Percentiles rank a stretch among this genome's conserved stretches.
Evolutionary conservation across 2,113 vertebrate species (phyloP).

Genomic region (Ophiodon elongatus): DNA sequence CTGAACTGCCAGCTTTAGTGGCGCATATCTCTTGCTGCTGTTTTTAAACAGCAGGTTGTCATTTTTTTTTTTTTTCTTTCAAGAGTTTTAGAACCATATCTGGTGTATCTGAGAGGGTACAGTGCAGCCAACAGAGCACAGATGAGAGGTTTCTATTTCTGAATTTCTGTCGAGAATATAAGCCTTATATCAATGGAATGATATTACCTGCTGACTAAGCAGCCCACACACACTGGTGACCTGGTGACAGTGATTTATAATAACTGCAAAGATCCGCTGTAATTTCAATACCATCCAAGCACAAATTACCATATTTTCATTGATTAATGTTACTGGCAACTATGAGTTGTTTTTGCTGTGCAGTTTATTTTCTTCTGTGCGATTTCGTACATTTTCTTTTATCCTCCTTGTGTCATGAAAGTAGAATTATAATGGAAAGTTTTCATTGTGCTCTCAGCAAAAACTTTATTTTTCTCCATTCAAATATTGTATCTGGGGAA

Average conservation of each 20-base stretch:
- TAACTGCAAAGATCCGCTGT: slow-evolving; percentile 10
- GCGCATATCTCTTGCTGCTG: slow-evolving; percentile 25
- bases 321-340: slow-evolving; percentile 14
- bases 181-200: neutral
- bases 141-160: slow-evolving; percentile 50
- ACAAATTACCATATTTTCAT: neutral
- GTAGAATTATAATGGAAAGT: slow-evolving; percentile 33
- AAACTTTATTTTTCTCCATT: slow-evolving; percentile 32
- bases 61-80: neutral
- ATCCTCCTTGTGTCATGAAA: neutral
- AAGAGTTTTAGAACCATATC: slow-evolving; percentile 12
- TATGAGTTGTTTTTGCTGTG: neutral
- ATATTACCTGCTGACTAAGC: slow-evolving; percentile 28
- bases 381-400: slow-evolving; percentile 6
- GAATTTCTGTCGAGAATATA: slow-evolving; percentile 18
- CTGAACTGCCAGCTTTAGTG: slow-evolving; percentile 4
- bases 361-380: neutral
- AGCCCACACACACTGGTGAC: slow-evolving; percentile 12
- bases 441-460: slow-evolving; percentile 51
- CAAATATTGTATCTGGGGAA: slow-evolving; percentile 53
- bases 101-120: slow-evolving; percentile 9
- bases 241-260: slow-evolving; percentile 18
- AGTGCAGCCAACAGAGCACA: slow-evolving; percentile 17
- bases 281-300: slow-evolving; percentile 13
- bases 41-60: slow-evolving; percentile 28